These are phyloP conservation scores for Drosophila gunungcola DNA, from an alignment of 1,140 invertebrate genomes.

Conservation along the genomic window DNA sequence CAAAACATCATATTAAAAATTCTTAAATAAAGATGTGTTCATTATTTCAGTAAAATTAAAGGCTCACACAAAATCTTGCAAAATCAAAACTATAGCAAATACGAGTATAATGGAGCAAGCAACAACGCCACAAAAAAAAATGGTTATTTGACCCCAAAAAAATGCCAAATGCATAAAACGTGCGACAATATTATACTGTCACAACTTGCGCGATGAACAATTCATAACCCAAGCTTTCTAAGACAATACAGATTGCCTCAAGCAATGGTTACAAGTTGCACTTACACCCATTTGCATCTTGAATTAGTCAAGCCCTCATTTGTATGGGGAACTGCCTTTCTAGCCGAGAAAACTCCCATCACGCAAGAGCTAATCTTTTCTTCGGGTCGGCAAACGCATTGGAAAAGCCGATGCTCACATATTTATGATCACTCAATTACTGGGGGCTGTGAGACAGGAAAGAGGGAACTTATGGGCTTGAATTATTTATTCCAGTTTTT, in stretches of 20 bases:
- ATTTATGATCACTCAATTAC: constrained; percentile 77
- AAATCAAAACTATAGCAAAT: no score
- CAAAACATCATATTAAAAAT: no score
- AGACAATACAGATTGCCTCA: constrained; percentile 5
- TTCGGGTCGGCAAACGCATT: constrained; percentile 14
- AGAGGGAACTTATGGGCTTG: constrained; percentile 39
- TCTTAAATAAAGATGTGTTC: no score
- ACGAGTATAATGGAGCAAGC: neutral
- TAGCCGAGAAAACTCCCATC: constrained; percentile 5
- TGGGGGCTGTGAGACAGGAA: constrained; percentile 1
- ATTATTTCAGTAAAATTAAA: no score
- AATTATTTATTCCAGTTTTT: constrained; percentile 63
- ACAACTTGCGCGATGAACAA: neutral
- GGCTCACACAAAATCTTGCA: no score
- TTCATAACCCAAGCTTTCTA: constrained; percentile 12
- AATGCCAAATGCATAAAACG: constrained; percentile 14
- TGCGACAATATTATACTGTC: constrained; percentile 1
- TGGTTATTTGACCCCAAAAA: neutral
- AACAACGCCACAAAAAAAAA: neutral
- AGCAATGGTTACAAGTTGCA: neutral
- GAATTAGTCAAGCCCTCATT: constrained; percentile 15
- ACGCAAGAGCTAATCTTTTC: constrained; percentile 54
- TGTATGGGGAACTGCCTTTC: constrained; percentile 6
- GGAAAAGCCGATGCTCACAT: constrained; percentile 48
- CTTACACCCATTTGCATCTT: constrained; percentile 28